Conservation (phyloP, 2,888 invertebrate species). For the Athripsodes cinereus region DNA sequence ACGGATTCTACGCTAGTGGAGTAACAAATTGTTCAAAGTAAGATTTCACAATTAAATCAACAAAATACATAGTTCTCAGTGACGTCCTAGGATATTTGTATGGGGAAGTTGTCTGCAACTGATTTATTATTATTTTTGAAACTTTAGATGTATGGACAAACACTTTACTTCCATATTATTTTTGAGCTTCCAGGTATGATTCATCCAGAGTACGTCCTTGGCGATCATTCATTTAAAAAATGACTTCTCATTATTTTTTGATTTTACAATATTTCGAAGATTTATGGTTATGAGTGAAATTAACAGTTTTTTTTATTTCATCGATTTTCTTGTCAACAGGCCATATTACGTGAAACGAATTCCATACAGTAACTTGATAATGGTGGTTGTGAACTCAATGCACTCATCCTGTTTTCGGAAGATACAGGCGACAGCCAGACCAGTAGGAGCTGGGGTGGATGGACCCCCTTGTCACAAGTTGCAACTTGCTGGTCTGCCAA, state of each 20-base stretch:
- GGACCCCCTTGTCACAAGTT: slow-evolving; percentile 68
- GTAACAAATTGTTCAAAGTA: slow-evolving; percentile 40
- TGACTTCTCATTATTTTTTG: neutral
- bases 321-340: slow-evolving; percentile 34
- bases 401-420: slow-evolving; percentile 43
- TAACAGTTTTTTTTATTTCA: too few relatives aligned
- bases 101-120: too few relatives aligned
- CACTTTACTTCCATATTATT: too few relatives aligned
- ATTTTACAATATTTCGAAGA: neutral
- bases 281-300: too few relatives aligned
- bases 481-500: slow-evolving; percentile 58
- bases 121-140: slow-evolving; percentile 4
- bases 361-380: slow-evolving; percentile 68
- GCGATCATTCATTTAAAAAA: neutral
- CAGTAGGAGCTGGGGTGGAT: slow-evolving; percentile 26
- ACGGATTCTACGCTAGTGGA: slow-evolving; percentile 36
- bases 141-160: too few relatives aligned
- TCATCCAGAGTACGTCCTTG: too few relatives aligned
- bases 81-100: too few relatives aligned
- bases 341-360: slow-evolving; percentile 68
- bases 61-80: too few relatives aligned
- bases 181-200: too few relatives aligned
- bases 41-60: neutral
- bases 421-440: slow-evolving; percentile 44
- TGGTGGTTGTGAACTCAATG: slow-evolving; percentile 63